Evolutionary conservation across 2,888 invertebrate genomes (phyloP).

Genomic region (Mycalesis mineus): DNA sequence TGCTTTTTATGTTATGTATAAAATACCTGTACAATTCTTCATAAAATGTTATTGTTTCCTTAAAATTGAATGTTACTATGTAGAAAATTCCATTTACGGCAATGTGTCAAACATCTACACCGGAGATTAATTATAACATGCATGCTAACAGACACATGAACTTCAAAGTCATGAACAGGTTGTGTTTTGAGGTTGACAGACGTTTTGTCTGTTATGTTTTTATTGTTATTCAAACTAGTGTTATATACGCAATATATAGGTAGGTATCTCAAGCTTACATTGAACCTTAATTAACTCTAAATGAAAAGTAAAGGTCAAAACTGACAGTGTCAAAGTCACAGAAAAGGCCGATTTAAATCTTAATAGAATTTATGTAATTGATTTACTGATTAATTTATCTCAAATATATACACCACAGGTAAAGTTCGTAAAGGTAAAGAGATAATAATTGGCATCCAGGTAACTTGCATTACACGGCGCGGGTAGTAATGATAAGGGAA

Average conservation of each 20-base stretch:
- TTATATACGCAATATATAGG: not conserved
- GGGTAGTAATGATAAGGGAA: constrained; percentile 31
- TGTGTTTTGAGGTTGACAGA: constrained; percentile 11
- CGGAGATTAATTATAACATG: constrained; percentile 29
- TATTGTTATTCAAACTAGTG: not conserved
- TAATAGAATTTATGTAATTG: not conserved
- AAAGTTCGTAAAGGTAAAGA: constrained; percentile 17
- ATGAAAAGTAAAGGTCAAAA: not conserved
- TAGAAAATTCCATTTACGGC: constrained; percentile 25
- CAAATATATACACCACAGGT: constrained; percentile 1
- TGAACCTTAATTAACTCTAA: not conserved
- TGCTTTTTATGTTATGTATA: too few relatives aligned
- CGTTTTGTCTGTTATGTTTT: not conserved
- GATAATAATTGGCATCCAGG: constrained; percentile 26
- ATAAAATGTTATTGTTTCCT: constrained; percentile 9
- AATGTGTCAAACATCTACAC: constrained; percentile 24
- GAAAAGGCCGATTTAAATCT: not conserved
- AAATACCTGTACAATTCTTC: too few relatives aligned
- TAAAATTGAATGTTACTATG: constrained; percentile 1
- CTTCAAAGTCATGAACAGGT: constrained; percentile 23
- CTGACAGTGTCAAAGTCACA: not conserved
- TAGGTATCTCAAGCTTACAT: too few relatives aligned
- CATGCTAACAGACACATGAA: constrained; percentile 26
- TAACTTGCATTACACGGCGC: constrained; percentile 24
- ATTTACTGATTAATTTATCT: too few relatives aligned